A percentile compares a stretch with the other conserved stretches of the same genome.
phyloP scores from a whole-genome alignment of 2,113 vertebrate species.

The Sminthopsis crassicaudata region DNA sequence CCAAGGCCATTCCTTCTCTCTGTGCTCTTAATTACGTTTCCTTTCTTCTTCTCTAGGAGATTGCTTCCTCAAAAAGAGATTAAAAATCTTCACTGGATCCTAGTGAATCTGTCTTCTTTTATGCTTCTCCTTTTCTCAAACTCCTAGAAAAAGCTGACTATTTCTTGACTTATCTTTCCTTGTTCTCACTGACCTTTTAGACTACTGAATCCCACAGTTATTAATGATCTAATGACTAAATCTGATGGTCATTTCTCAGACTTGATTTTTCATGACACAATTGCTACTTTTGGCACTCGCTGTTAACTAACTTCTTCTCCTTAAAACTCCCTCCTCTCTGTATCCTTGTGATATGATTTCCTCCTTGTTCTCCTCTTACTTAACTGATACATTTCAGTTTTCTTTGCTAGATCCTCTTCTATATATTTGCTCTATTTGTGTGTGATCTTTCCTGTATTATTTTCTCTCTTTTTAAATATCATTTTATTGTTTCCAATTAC shows the following conservation, averaged over 20 bases:
- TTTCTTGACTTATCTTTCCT: background rate
- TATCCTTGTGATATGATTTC: too few relatives aligned
- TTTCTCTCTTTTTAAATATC: too few relatives aligned
- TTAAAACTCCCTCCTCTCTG: too few relatives aligned
- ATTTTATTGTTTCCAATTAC: too few relatives aligned
- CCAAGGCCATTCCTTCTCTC: background rate
- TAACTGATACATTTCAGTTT: too few relatives aligned
- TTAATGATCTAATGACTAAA: background rate
- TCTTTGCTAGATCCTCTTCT: too few relatives aligned
- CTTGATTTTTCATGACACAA: too few relatives aligned
- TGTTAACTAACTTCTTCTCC: too few relatives aligned
- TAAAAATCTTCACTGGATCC: background rate
- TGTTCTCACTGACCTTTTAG: background rate
- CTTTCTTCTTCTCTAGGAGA: background rate
- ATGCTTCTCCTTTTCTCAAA: background rate
- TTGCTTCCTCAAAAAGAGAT: background rate
- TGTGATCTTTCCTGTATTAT: too few relatives aligned
- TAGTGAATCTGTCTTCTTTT: background rate
- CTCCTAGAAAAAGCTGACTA: background rate
- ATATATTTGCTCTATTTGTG: too few relatives aligned
- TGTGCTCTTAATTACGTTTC: background rate
- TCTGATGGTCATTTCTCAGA: background rate
- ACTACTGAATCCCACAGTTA: background rate
- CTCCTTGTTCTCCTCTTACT: too few relatives aligned
- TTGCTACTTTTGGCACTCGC: too few relatives aligned